phyloP scores from a whole-genome alignment of 2,113 vertebrate genomes.

The Alosa alosa region DNA sequence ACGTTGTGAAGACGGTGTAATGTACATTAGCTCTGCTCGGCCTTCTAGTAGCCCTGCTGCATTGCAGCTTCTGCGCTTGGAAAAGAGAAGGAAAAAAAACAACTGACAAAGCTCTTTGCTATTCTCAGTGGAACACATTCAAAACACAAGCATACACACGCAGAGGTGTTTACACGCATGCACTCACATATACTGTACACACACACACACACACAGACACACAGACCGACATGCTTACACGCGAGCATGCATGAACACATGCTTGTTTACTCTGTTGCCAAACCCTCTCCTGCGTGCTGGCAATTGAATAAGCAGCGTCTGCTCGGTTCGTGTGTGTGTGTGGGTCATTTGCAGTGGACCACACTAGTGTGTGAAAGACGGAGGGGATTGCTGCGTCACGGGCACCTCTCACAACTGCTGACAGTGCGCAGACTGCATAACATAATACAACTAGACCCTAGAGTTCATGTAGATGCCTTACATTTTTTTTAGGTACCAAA shows the following conservation, averaged over 20 bases:
- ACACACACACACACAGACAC: neutral
- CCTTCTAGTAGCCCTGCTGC: constrained; percentile 33
- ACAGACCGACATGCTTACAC: neutral
- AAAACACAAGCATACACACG: neutral
- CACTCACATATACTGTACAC: neutral
- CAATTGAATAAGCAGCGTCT: neutral
- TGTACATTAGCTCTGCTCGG: constrained; percentile 49
- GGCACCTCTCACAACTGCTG: constrained; percentile 32
- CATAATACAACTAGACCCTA: constrained; percentile 61
- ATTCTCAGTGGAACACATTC: constrained; percentile 6
- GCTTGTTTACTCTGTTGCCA: constrained; percentile 9
- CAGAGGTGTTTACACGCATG: neutral
- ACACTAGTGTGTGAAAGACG: constrained; percentile 24
- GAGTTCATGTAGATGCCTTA: constrained; percentile 75
- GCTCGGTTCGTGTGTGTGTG: neutral
- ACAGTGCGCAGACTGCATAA: constrained; percentile 47
- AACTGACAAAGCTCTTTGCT: constrained; percentile 10
- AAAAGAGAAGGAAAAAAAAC: neutral
- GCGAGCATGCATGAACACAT: neutral
- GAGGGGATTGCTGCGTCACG: constrained; percentile 24
- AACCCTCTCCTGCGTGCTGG: constrained; percentile 7
- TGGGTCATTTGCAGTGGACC: constrained; percentile 31
- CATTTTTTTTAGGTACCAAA: constrained; percentile 68
- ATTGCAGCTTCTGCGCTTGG: constrained; percentile 19
- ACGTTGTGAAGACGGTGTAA: constrained; percentile 38